phyloP scores from a whole-genome alignment of 2,113 vertebrate genomes.

The Antigone vipio region DNA sequence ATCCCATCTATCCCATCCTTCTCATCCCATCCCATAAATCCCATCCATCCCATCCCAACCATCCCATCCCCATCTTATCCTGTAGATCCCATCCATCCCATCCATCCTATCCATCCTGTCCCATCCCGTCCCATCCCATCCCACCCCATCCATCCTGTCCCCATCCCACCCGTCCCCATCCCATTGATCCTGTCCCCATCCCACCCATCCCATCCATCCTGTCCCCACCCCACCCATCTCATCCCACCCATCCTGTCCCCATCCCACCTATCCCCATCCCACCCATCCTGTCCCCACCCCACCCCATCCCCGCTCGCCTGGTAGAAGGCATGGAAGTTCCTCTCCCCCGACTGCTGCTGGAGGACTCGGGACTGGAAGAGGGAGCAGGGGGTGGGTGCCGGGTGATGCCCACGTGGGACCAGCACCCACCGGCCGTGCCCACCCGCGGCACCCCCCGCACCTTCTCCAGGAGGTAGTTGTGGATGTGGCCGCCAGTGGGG shows the following conservation, averaged over 20 bases:
- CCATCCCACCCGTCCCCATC: background rate
- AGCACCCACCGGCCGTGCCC: fast-evolving
- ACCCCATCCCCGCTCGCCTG: slow-evolving; percentile 73
- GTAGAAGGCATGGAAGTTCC: slow-evolving; percentile 94
- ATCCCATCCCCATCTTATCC: background rate
- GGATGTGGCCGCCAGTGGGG: slow-evolving; percentile 90
- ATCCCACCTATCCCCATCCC: background rate
- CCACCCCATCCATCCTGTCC: background rate
- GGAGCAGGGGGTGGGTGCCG: background rate
- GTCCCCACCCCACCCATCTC: background rate
- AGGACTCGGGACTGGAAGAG: slow-evolving; percentile 86
- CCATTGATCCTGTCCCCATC: background rate
- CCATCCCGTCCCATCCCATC: background rate
- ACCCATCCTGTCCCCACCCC: too few relatives aligned
- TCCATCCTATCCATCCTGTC: background rate
- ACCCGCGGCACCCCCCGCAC: background rate
- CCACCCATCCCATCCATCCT: background rate
- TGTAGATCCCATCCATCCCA: background rate
- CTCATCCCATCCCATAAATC: background rate
- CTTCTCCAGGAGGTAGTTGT: slow-evolving; percentile 97
- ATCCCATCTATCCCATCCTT: background rate
- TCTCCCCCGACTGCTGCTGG: slow-evolving; percentile 89
- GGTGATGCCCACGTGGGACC: fast-evolving
- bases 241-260: background rate
- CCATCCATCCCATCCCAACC: background rate